phyloP scores from a whole-genome alignment of 2,113 vertebrate species.

The Stigmatopora nigra region DNA sequence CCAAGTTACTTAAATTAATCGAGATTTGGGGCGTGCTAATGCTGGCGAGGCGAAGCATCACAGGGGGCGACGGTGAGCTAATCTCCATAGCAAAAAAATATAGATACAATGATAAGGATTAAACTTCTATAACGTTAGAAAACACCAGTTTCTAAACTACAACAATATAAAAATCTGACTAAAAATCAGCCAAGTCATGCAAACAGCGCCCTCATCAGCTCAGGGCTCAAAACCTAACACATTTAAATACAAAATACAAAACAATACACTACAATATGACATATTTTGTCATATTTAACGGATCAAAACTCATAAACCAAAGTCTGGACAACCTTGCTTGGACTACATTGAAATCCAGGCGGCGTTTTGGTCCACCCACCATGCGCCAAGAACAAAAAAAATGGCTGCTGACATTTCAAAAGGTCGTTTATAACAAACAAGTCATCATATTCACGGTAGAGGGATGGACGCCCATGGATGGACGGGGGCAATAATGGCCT shows the following conservation, averaged over 20 bases:
- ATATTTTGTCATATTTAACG: no score
- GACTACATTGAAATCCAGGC: not conserved
- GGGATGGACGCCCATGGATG: not conserved
- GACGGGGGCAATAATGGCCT: not conserved
- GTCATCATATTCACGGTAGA: not conserved
- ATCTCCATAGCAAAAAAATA: not conserved
- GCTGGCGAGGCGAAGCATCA: not conserved
- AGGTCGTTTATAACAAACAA: conserved; percentile 2
- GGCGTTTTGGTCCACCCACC: not conserved
- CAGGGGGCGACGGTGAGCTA: not conserved
- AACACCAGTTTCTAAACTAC: no score
- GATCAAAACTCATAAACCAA: no score
- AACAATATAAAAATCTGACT: no score
- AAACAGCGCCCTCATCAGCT: no score
- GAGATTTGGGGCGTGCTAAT: not conserved
- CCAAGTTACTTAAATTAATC: not conserved
- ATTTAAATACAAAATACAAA: no score
- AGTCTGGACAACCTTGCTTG: no score
- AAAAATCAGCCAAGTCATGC: no score
- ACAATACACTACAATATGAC: no score
- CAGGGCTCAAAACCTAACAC: no score
- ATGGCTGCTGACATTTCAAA: conserved; percentile 1
- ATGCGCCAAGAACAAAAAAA: not conserved
- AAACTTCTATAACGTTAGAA: no score
- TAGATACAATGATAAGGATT: not conserved